phyloP scores from a whole-genome alignment of 2,888 invertebrate genomes.

The Ferdinandea cuprea region DNA sequence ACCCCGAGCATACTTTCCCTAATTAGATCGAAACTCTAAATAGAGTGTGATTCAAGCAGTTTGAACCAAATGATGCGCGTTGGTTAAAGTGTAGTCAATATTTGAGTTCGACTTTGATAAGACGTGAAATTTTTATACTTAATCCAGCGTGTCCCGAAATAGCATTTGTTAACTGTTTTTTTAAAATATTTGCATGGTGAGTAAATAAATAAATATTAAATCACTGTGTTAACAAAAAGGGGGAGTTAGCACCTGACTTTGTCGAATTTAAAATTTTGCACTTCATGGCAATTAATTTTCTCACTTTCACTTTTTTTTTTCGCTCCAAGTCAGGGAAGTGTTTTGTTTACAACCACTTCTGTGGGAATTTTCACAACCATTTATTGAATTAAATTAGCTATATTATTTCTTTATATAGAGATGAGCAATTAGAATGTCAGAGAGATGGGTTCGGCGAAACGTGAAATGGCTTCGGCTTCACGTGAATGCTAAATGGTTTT shows the following conservation, averaged over 20 bases:
- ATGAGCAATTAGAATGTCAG: neutral
- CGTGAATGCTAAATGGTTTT: conserved; percentile 19
- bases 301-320: too few relatives aligned
- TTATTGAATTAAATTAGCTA: too few relatives aligned
- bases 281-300: too few relatives aligned
- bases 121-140: conserved; percentile 6
- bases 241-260: neutral
- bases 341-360: neutral
- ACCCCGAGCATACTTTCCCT: conserved; percentile 10
- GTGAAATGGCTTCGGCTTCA: conserved; percentile 6
- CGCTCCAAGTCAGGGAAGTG: neutral
- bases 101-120: conserved; percentile 29
- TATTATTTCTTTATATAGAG: neutral
- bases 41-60: conserved; percentile 15
- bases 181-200: neutral
- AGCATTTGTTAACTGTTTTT: neutral
- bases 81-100: conserved; percentile 24
- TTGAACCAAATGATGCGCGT: conserved; percentile 1
- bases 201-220: neutral
- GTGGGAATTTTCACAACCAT: too few relatives aligned
- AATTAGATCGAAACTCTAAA: conserved; percentile 11
- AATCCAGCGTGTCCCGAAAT: neutral
- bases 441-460: neutral
- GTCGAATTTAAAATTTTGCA: neutral
- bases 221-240: neutral